Conservation (phyloP, 1,140 invertebrate genomes). For the Penaeus indicus region DNA sequence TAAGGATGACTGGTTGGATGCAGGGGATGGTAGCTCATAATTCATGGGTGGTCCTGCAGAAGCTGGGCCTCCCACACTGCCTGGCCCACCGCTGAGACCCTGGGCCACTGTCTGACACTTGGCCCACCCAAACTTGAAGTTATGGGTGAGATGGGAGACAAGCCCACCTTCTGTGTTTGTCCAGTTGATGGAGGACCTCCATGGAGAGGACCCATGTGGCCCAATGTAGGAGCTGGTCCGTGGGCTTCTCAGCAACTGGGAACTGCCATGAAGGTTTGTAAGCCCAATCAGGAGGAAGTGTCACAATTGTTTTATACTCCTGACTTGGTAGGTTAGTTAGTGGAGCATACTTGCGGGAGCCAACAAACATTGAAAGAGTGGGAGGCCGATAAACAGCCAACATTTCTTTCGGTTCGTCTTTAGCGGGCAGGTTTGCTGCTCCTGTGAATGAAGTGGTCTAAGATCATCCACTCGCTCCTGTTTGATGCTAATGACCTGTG, state of each 20-base stretch:
- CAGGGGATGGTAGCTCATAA: slow-evolving; percentile 71
- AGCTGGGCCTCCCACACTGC: slow-evolving; percentile 62
- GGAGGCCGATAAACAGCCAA: slow-evolving; percentile 85
- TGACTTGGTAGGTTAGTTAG: slow-evolving; percentile 87
- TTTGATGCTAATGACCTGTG: slow-evolving; percentile 60
- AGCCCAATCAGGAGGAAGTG: slow-evolving; percentile 80
- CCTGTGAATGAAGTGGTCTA: slow-evolving; percentile 32
- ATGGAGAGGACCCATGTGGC: slow-evolving; percentile 51
- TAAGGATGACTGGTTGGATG: slow-evolving; percentile 82
- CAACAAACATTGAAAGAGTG: slow-evolving; percentile 84
- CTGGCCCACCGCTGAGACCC: slow-evolving; percentile 62
- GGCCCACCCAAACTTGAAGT: slow-evolving; percentile 61
- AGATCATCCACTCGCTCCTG: slow-evolving; percentile 64
- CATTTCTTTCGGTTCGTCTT: slow-evolving; percentile 58
- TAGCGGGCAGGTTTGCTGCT: slow-evolving; percentile 36
- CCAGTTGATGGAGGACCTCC: slow-evolving; percentile 43
- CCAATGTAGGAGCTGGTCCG: slow-evolving; percentile 39
- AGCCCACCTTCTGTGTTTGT: slow-evolving; percentile 67
- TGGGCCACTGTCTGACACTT: slow-evolving; percentile 47
- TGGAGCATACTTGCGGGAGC: slow-evolving; percentile 92
- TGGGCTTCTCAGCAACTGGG: slow-evolving; percentile 56
- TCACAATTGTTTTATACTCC: slow-evolving; percentile 78
- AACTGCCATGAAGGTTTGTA: slow-evolving; percentile 89
- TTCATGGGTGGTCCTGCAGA: slow-evolving; percentile 60
- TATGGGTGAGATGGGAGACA: slow-evolving; percentile 67